phyloP scores from a whole-genome alignment of 2,113 vertebrate species.

The Pterocles gutturalis region DNA sequence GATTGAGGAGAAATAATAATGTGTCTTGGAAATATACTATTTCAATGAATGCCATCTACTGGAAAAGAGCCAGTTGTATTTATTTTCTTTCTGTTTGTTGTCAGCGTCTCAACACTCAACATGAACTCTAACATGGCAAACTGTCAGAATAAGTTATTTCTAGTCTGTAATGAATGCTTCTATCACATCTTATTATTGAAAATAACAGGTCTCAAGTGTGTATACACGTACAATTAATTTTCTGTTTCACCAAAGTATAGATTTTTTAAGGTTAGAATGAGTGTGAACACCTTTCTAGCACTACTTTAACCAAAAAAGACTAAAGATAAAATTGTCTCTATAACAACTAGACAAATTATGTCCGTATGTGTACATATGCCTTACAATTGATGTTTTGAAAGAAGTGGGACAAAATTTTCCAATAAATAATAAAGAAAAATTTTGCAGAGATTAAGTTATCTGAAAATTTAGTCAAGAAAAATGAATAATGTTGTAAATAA shows the following conservation, averaged over 20 bases:
- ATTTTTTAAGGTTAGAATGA: slow-evolving; percentile 10
- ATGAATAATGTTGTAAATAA: not conserved
- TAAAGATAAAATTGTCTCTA: not conserved
- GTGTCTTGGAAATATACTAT: slow-evolving; percentile 7
- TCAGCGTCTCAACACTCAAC: slow-evolving; percentile 54
- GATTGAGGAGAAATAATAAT: slow-evolving; percentile 58
- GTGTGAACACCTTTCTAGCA: not conserved
- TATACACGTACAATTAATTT: slow-evolving; percentile 31
- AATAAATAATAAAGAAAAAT: not conserved
- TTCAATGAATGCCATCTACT: slow-evolving; percentile 57
- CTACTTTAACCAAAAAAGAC: not conserved
- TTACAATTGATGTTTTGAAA: not conserved
- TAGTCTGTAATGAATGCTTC: slow-evolving; percentile 64
- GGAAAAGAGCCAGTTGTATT: slow-evolving; percentile 51
- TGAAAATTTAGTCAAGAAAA: not conserved
- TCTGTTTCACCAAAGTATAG: slow-evolving; percentile 28
- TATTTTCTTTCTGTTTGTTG: slow-evolving; percentile 66
- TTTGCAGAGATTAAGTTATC: not conserved
- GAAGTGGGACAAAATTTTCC: not conserved
- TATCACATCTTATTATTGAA: slow-evolving; percentile 69
- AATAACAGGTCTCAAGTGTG: slow-evolving; percentile 67
- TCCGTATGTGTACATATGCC: not conserved
- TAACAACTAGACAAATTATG: not conserved
- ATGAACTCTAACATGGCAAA: slow-evolving; percentile 61
- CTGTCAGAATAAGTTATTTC: slow-evolving; percentile 67